Evolutionary conservation across 1,140 invertebrate genomes (phyloP).

Genomic region (Notospermus geniculatus): DNA sequence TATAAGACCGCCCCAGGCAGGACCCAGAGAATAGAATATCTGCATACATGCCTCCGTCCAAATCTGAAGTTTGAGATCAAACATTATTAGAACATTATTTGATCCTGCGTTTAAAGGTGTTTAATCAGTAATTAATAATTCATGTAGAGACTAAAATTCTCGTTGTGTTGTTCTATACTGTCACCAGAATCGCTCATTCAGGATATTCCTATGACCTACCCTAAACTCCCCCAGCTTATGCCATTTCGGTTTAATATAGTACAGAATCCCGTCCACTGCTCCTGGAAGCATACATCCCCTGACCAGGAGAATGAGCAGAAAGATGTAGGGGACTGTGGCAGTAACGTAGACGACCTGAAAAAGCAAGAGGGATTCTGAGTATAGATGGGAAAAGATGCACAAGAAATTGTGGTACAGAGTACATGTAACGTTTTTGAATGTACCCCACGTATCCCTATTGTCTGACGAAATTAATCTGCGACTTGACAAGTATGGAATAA

Average conservation of each 20-base stretch:
- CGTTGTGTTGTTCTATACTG: no score
- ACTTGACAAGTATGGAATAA: no score
- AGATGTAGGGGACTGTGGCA: conserved; percentile 54
- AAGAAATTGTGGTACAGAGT: no score
- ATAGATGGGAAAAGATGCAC: no score
- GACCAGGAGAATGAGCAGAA: conserved; percentile 50
- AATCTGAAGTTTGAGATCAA: conserved; percentile 28
- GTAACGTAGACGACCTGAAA: conserved; percentile 35
- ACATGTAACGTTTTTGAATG: no score
- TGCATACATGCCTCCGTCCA: conserved; percentile 81
- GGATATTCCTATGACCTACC: no score
- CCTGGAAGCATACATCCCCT: conserved; percentile 50
- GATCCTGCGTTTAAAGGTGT: no score
- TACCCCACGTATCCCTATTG: conserved; percentile 62
- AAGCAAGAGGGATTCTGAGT: no score
- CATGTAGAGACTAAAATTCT: no score
- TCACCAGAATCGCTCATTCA: no score
- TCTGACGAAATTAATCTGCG: conserved; percentile 68
- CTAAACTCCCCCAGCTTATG: conserved; percentile 33
- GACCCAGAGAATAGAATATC: conserved; percentile 71
- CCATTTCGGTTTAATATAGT: conserved; percentile 79
- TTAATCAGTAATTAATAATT: no score
- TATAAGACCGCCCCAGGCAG: conserved; percentile 71
- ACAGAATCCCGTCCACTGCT: conserved; percentile 55
- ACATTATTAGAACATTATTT: no score